Evolutionary conservation across 2,888 invertebrate species (phyloP), one percentile per base, ranked within the genome.

Genomic region (Dasysyrphus tricinctus): DNA sequence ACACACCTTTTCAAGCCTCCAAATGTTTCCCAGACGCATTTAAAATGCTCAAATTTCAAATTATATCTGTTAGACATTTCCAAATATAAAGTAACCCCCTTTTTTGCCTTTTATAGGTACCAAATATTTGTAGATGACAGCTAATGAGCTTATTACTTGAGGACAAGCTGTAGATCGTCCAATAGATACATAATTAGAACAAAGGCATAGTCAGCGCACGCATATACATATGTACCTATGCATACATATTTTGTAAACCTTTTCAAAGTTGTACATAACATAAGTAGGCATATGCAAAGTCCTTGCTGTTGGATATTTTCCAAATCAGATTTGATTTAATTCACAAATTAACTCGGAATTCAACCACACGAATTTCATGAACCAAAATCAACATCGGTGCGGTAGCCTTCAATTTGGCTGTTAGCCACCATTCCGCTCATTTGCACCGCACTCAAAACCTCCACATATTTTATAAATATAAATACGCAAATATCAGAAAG

Each of bases 321-420:
- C 19, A 42, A 61, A 61, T 61, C 54, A 11, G 69, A 54, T 69
- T 54, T 69, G 24, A 69, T 54, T 69, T 69, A 69, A 69, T 69
- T 49, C 51, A 69, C 54, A 69, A 69, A 69, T 69, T 69, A 69
- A 69, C 69, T 69, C 49, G 9, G 11, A 54, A 67, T 82, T 78
- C 54, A 19, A 37, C 81, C 81, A 7, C 81, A 72, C 65, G 65
- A 72, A 56, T 77, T 73, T 59, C 44, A 42, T 57, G 37, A 82
- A 73, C 61, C 77, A 72, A 72, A 77, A 77, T 72, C 81, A 72
- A 82, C 74, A 82, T 73, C 42, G 47, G 73, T 19, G 29, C 8
- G 14, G 24, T 24, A 67, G 54, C 73, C 69, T 82, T 79, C 79
- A 82, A 78, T 82, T 78, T 78, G 67, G 24, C 59, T 34, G 65